A percentile compares a stretch with the other conserved stretches of the same genome.
These are phyloP conservation scores for Stegodyphus mimosarum DNA, from an alignment of 1,140 invertebrate species.

Conservation along the genomic window DNA sequence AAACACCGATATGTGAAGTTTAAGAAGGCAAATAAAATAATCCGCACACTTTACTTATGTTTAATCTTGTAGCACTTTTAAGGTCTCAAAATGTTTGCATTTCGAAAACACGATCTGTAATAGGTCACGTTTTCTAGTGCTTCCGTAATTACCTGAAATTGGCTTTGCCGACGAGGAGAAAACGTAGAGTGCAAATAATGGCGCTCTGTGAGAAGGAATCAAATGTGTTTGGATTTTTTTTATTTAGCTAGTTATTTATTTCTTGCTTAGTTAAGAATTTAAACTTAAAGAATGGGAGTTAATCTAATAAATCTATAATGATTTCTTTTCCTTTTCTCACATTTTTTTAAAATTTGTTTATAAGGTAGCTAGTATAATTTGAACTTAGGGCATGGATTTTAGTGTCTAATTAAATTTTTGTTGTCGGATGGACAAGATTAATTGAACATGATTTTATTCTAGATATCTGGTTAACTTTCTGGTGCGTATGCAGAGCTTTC, in stretches of 20 bases:
- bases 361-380: too few relatives aligned
- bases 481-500: too few relatives aligned
- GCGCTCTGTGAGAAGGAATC: not conserved
- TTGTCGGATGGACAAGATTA: too few relatives aligned
- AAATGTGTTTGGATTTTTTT: conserved; percentile 6
- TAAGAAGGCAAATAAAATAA: conserved; percentile 17
- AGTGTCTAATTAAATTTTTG: too few relatives aligned
- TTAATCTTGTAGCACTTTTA: conserved; percentile 50
- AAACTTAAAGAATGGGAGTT: too few relatives aligned
- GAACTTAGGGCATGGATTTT: too few relatives aligned
- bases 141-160: conserved; percentile 49
- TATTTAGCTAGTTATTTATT: not conserved
- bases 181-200: conserved; percentile 47
- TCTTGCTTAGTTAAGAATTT: too few relatives aligned
- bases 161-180: conserved; percentile 36
- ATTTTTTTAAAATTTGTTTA: too few relatives aligned
- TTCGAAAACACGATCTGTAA: conserved; percentile 47
- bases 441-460: too few relatives aligned
- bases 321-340: too few relatives aligned
- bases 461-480: too few relatives aligned
- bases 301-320: too few relatives aligned
- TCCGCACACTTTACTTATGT: conserved; percentile 16
- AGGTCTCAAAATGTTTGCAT: conserved; percentile 39
- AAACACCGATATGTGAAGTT: conserved; percentile 2
- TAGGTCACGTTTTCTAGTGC: conserved; percentile 55